Percentiles rank a stretch among this genome's conserved stretches.
Evolutionary conservation across 2,113 vertebrate genomes (phyloP).

Genomic region (Scophthalmus maximus): DNA sequence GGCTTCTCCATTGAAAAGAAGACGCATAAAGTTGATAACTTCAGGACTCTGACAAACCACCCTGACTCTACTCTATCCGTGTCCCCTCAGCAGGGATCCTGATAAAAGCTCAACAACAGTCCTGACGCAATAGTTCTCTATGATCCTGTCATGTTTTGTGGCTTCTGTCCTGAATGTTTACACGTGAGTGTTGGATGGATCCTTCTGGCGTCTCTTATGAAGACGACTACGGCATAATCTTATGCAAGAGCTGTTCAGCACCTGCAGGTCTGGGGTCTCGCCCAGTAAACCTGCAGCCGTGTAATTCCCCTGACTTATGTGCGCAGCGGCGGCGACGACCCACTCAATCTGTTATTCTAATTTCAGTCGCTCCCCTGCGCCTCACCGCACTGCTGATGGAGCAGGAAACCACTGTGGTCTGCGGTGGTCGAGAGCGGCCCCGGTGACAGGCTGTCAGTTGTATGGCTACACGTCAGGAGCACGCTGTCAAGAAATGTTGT

Average conservation of each 20-base stretch:
- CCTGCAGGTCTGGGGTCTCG: constrained; percentile 18
- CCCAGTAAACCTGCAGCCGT: constrained; percentile 20
- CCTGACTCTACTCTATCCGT: too few relatives aligned
- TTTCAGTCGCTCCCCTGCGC: constrained; percentile 44
- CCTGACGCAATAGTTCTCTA: background rate
- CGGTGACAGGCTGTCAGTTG: constrained; percentile 49
- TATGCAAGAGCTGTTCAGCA: constrained; percentile 28
- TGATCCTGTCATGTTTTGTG: background rate
- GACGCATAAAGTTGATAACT: too few relatives aligned
- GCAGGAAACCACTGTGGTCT: constrained; percentile 65
- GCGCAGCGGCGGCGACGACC: constrained; percentile 25
- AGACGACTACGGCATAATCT: constrained; percentile 6
- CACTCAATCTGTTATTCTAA: constrained; percentile 67
- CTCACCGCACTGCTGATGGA: constrained; percentile 54
- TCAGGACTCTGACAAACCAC: too few relatives aligned
- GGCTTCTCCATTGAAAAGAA: constrained; percentile 9
- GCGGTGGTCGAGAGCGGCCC: constrained; percentile 40
- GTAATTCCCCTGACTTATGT: constrained; percentile 36
- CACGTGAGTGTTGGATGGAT: background rate
- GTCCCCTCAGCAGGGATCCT: background rate
- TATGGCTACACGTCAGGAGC: constrained; percentile 15
- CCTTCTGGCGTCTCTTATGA: constrained; percentile 18
- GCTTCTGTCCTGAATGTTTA: background rate
- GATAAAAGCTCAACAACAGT: background rate
- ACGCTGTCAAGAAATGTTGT: constrained; percentile 34